Percentiles rank a stretch among this genome's conserved stretches.
These are phyloP conservation scores for Urocyon cinereoargenteus DNA, from an alignment of 2,797 vertebrate species.

Conservation along the genomic window DNA sequence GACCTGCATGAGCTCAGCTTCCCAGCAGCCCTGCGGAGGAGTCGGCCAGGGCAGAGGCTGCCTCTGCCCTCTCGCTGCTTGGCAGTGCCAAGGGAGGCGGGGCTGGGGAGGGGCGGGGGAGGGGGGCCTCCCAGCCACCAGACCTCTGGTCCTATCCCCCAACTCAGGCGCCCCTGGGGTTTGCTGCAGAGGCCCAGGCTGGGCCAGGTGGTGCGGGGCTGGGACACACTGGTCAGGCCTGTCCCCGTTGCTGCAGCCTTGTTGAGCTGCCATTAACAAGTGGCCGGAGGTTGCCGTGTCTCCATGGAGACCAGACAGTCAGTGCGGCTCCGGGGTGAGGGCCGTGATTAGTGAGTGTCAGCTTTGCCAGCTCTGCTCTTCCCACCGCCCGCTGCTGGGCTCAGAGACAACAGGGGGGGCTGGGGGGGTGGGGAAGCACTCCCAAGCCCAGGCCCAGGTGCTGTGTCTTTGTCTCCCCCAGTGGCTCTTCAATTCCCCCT, in stretches of 20 bases:
- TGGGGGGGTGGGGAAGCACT: background rate
- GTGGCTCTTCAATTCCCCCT: conserved; percentile 52
- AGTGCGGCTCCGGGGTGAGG: conserved; percentile 88
- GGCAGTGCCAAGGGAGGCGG: conserved; percentile 80
- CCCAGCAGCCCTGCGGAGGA: conserved; percentile 79
- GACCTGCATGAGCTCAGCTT: conserved; percentile 83
- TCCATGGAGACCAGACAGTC: conserved; percentile 92
- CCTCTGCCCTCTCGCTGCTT: conserved; percentile 78
- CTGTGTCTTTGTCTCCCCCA: conserved; percentile 74
- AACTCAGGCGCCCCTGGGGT: conserved; percentile 39
- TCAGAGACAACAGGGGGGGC: conserved; percentile 75
- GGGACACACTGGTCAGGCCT: conserved; percentile 60
- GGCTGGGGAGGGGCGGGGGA: background rate
- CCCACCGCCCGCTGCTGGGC: conserved; percentile 85
- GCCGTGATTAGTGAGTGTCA: conserved; percentile 91
- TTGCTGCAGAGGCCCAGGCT: conserved; percentile 56
- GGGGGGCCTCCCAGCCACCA: conserved; percentile 32
- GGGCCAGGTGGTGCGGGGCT: conserved; percentile 28
- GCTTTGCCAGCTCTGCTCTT: conserved; percentile 83
- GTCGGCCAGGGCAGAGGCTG: conserved; percentile 73
- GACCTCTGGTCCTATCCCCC: conserved; percentile 35
- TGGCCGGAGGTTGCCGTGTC: conserved; percentile 91
- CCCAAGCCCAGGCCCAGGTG: conserved; percentile 67
- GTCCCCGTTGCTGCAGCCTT: conserved; percentile 78
- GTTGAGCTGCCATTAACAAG: conserved; percentile 90